Conservation (phyloP, 2,797 vertebrate species). For the Columba guinea region DNA sequence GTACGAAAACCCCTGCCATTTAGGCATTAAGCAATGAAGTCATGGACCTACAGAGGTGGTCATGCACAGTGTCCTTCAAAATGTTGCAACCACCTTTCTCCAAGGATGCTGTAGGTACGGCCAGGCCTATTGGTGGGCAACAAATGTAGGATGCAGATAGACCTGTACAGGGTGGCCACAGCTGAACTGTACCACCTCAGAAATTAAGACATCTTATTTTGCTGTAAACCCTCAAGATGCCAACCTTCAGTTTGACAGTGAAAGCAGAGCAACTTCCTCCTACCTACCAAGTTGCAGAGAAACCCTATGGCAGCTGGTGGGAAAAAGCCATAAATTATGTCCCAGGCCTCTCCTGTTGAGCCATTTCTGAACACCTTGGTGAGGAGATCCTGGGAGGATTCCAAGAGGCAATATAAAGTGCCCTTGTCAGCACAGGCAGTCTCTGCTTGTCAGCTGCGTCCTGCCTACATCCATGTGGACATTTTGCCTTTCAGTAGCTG, state of each 20-base stretch:
- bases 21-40: background rate
- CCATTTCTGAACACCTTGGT: background rate
- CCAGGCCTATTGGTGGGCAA: background rate
- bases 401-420: background rate
- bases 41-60: background rate
- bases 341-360: background rate
- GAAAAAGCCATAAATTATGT: background rate
- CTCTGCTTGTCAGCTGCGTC: background rate
- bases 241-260: background rate
- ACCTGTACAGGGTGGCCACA: background rate
- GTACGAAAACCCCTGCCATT: background rate
- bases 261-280: background rate
- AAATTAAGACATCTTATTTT: background rate
- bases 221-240: background rate
- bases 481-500: background rate
- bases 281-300: background rate
- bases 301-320: background rate
- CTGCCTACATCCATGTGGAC: background rate
- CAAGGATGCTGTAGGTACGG: background rate
- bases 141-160: background rate
- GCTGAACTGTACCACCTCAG: background rate
- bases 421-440: background rate
- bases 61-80: rapidly evolving
- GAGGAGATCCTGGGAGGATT: background rate
- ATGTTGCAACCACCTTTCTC: background rate